phyloP scores from a whole-genome alignment of 2,113 vertebrate genomes.

The Callaeas wilsoni region DNA sequence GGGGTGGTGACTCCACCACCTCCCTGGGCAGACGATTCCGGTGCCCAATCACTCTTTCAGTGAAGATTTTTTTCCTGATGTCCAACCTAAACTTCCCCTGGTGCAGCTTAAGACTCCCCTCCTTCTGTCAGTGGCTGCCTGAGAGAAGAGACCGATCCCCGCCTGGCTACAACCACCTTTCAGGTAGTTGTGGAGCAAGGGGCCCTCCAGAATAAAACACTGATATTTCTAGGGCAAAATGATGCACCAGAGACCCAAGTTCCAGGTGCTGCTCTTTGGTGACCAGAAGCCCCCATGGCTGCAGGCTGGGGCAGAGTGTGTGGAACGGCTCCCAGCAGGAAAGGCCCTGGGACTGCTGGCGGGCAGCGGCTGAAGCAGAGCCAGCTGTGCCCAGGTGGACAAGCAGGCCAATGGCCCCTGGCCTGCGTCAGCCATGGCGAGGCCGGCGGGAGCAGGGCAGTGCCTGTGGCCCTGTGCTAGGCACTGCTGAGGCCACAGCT shows the following conservation, averaged over 20 bases:
- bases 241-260: not conserved
- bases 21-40: not conserved
- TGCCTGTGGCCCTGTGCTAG: not conserved
- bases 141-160: rapidly evolving
- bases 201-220: rapidly evolving
- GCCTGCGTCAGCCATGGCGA: not conserved
- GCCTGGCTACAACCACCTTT: rapidly evolving
- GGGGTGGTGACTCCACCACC: not conserved
- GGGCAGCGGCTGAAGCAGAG: rapidly evolving
- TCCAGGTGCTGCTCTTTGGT: not conserved
- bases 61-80: not conserved
- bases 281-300: not conserved
- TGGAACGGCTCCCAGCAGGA: not conserved
- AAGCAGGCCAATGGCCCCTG: not conserved
- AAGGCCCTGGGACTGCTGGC: rapidly evolving
- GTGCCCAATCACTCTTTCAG: not conserved
- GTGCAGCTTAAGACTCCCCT: not conserved
- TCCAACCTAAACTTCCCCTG: not conserved
- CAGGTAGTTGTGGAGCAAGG: not conserved
- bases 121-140: rapidly evolving
- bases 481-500: not conserved
- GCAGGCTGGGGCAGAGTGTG: not conserved
- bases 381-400: not conserved
- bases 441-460: not conserved
- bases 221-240: not conserved